Conservation (phyloP, 2,797 vertebrate genomes). For the Arremon aurantiirostris region DNA sequence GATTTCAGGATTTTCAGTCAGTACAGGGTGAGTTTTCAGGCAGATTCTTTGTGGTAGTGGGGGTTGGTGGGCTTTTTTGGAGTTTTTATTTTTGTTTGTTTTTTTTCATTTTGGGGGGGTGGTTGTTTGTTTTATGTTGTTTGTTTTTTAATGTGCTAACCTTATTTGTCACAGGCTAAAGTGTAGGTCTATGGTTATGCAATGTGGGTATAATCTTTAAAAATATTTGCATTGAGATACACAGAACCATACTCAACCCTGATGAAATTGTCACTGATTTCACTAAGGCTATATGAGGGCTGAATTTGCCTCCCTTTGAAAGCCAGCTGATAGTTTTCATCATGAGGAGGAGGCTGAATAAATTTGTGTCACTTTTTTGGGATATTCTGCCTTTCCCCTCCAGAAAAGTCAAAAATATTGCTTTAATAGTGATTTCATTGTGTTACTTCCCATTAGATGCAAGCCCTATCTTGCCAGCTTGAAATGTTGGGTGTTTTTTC, state of each 20-base stretch:
- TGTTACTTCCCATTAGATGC: background rate
- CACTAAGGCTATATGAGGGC: background rate
- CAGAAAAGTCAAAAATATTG: background rate
- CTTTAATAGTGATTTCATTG: background rate
- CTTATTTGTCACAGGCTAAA: background rate
- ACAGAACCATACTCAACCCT: background rate
- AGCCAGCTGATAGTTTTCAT: background rate
- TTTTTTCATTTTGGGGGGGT: no score
- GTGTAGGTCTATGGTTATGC: background rate
- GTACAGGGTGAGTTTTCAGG: background rate
- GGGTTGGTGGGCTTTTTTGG: background rate
- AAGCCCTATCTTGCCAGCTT: background rate
- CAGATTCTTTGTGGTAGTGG: background rate
- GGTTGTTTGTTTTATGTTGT: background rate
- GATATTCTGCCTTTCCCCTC: background rate
- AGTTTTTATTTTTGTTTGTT: background rate
- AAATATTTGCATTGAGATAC: constrained; percentile 6
- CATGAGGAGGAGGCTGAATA: constrained; percentile 11
- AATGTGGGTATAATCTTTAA: background rate
- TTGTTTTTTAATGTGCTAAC: background rate
- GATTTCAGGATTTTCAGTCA: background rate
- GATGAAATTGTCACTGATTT: background rate
- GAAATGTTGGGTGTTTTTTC: background rate
- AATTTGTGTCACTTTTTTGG: background rate
- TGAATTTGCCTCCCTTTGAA: background rate